A percentile compares a stretch with the other conserved stretches of the same genome.
Conservation (phyloP, 1,140 invertebrate genomes). For the Stegodyphus dumicola region DNA sequence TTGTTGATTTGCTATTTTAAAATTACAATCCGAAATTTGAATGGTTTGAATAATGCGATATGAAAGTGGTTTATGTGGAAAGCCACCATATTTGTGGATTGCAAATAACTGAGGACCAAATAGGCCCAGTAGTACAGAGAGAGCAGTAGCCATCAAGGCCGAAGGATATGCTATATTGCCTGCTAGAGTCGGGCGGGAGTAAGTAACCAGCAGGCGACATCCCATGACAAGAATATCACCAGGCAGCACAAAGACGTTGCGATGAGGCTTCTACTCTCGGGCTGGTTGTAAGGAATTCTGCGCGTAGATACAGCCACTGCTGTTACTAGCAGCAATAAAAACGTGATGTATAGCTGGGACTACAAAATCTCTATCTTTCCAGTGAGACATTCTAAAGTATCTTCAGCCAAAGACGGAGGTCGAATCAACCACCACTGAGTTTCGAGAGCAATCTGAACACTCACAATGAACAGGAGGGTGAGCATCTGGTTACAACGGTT, state of each 20-base stretch:
- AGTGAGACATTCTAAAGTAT: conserved; percentile 30
- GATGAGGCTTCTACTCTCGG: conserved; percentile 67
- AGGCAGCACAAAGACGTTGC: conserved; percentile 65
- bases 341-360: conserved; percentile 66
- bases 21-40: too few species aligned
- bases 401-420: conserved; percentile 14
- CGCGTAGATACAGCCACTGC: conserved; percentile 46
- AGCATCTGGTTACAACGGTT: conserved; percentile 68
- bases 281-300: conserved; percentile 67
- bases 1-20: too few species aligned
- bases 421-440: conserved; percentile 66
- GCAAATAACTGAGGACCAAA: conserved; percentile 63
- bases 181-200: conserved; percentile 57
- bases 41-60: too few species aligned
- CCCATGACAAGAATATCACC: conserved; percentile 66
- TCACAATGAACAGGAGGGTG: conserved; percentile 67
- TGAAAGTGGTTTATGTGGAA: conserved; percentile 42
- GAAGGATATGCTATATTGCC: conserved; percentile 65
- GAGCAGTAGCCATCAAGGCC: conserved; percentile 65
- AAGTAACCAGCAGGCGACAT: conserved; percentile 64
- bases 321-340: conserved; percentile 65
- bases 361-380: conserved; percentile 64
- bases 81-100: conserved; percentile 58
- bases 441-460: conserved; percentile 67
- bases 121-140: conserved; percentile 65